A percentile compares a stretch with the other conserved stretches of the same genome.
phyloP scores from a whole-genome alignment of 2,113 vertebrate genomes.

The Spheniscus mendiculus region DNA sequence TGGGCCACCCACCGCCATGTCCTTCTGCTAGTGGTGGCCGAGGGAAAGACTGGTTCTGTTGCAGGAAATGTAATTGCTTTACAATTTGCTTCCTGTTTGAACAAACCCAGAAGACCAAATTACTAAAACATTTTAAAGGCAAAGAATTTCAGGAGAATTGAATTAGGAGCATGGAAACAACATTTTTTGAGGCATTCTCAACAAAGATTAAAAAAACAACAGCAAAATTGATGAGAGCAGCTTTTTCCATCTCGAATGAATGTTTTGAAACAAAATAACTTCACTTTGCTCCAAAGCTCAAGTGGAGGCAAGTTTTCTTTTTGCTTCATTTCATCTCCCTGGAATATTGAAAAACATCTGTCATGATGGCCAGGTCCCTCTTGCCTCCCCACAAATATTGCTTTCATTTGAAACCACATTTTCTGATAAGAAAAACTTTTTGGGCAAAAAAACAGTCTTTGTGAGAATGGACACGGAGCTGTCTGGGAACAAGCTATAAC shows the following conservation, averaged over 20 bases:
- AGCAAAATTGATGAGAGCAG: neutral
- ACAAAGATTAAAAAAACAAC: neutral
- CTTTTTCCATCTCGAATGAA: constrained; percentile 23
- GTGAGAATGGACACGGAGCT: neutral
- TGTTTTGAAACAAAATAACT: constrained; percentile 62
- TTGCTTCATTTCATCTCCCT: constrained; percentile 49
- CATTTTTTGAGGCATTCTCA: neutral
- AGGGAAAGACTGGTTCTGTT: neutral
- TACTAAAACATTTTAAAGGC: constrained; percentile 3
- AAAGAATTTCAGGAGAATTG: neutral
- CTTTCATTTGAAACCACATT: constrained; percentile 15
- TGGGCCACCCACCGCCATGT: neutral
- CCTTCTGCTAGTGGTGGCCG: neutral
- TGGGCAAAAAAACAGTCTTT: neutral
- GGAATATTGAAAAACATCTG: constrained; percentile 46
- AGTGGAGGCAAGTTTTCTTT: constrained; percentile 59
- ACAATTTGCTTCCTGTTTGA: constrained; percentile 30
- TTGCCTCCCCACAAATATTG: neutral
- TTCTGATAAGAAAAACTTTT: neutral
- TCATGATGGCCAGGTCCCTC: neutral
- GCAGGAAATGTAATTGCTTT: neutral
- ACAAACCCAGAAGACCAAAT: constrained; percentile 12
- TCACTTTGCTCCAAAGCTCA: constrained; percentile 14
- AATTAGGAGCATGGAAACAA: constrained; percentile 21
- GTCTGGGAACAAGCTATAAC: neutral